phyloP scores from a whole-genome alignment of 2,113 vertebrate species.

The Halcyon senegalensis region DNA sequence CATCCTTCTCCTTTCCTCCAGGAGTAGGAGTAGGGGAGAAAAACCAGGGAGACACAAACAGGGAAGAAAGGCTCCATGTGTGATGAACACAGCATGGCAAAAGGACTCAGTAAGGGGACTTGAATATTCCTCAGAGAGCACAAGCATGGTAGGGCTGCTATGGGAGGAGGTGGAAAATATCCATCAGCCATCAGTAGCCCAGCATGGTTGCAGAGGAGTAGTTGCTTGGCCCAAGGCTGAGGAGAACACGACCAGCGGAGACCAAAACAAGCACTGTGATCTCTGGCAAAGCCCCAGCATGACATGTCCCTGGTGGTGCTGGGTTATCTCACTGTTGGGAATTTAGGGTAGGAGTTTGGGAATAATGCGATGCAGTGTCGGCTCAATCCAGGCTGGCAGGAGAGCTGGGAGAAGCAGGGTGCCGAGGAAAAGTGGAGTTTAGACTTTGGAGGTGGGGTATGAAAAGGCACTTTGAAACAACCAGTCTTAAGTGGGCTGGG shows the following conservation, averaged over 20 bases:
- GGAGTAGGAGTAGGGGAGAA: not conserved
- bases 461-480: not conserved
- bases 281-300: not conserved
- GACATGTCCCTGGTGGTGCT: not conserved
- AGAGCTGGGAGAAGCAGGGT: not conserved
- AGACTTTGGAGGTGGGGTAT: not conserved
- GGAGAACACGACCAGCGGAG: not conserved
- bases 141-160: not conserved
- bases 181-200: not conserved
- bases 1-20: not conserved
- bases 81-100: not conserved
- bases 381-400: rapidly evolving
- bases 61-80: not conserved
- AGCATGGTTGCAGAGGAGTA: not conserved
- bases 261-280: not conserved
- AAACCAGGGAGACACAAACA: not conserved
- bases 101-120: rapidly evolving
- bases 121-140: not conserved
- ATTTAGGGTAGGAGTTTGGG: not conserved
- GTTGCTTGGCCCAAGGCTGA: not conserved
- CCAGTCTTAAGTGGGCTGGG: not conserved
- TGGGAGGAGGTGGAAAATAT: not conserved
- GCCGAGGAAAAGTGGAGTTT: not conserved
- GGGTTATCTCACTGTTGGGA: not conserved
- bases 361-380: rapidly evolving